Base-by-base conservation (phyloP, 1,140 invertebrate species). In the Pectinophora gossypiella region DNA sequence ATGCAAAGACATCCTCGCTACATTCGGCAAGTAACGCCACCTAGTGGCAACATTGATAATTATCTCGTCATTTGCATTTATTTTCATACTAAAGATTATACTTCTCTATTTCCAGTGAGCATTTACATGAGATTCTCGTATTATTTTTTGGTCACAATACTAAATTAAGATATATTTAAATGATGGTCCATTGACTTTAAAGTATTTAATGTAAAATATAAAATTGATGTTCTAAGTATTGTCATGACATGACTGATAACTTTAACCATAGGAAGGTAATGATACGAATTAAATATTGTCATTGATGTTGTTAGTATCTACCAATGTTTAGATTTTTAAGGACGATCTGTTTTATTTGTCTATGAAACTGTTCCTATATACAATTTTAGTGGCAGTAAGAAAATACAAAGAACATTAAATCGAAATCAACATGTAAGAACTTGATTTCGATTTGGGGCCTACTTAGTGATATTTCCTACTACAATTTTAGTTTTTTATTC, bases 1-100 rank as follows among this genome's bases (percentile, higher is more conserved):
- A 49, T 92, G 91, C 35, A 90, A 90, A 83, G 87, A 85, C 13
- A 90, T 90, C 3, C 87, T 93, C 56, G 85, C 76, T 0, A 89
- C 89, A 59, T 85, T 82, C 48, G 78, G 79, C 0, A 84, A 86
- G 49, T 66, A 67, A 56, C n/a, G 23, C 19, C 38, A 47, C 35
- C 48, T 35, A 40, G 13, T 40, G 7, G 7, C 1, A 40, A 2
- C 36, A 15, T 18, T 15, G n/a, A 2, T 16, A 40, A 6, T 6
- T 13, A 15, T 15, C 47, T 61, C 47, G 48, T 61, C 52, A 58
- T 55, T n/a, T 59, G 66, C 66, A 72, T 67, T 69, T 68, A 72
- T 71, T 63, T 63, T 64, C 38, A 19, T 12, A n/a, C 7, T n/a
- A 15, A 13, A 15, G n/a, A 13, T 40, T 40, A 40, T 40, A 13